Evolutionary conservation across 2,113 vertebrate genomes (phyloP).

Genomic region (Pipa parva): DNA sequence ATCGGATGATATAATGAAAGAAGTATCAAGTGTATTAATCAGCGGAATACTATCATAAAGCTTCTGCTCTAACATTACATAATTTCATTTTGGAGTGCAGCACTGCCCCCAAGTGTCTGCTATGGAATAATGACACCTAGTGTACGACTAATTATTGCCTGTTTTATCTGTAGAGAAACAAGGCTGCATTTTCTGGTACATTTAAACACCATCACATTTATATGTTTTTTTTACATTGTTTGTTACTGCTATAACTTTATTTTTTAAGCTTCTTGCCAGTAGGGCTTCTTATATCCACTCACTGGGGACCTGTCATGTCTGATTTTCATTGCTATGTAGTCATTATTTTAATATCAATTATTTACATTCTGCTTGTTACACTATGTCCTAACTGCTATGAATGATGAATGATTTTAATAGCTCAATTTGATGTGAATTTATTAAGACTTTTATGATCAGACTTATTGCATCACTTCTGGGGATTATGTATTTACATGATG

Average conservation of each 20-base stretch:
- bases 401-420: not conserved
- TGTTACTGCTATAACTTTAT: not conserved
- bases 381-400: not conserved
- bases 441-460: not conserved
- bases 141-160: too few species aligned
- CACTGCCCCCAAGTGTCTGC: not conserved
- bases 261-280: not conserved
- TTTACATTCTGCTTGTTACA: not conserved
- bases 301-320: not conserved
- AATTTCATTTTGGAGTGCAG: not conserved
- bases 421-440: not conserved
- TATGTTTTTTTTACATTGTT: too few species aligned
- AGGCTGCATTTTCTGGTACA: not conserved
- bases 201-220: not conserved
- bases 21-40: too few species aligned
- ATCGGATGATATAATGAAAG: too few species aligned
- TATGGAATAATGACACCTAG: not conserved
- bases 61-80: too few species aligned
- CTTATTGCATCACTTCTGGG: not conserved
- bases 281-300: not conserved
- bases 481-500: not conserved
- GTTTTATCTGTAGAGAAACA: too few species aligned
- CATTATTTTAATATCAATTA: slow-evolving; percentile 1
- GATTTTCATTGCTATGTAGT: not conserved
- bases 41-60: too few species aligned